Evolutionary conservation across 1,140 invertebrate genomes (phyloP), one percentile per base, ranked within the genome.

Genomic region (Neodiprion lecontei): DNA sequence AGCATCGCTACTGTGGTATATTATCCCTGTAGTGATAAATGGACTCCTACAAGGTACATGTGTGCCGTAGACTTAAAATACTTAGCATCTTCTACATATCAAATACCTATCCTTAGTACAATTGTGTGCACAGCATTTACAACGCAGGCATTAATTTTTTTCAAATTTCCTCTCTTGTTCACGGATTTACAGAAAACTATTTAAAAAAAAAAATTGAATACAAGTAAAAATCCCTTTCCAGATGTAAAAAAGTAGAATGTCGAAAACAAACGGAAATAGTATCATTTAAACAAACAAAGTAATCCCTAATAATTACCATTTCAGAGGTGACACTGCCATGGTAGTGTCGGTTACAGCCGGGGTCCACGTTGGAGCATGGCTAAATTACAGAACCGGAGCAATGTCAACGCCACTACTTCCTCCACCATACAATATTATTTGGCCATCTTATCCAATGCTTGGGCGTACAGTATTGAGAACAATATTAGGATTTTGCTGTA

Each of bases 251-350:
- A 40, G 5, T 40, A 5, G 28, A 40, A 40, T 40, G 28, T 40
- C 28, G 28, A 40, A 40, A 40, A 3, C 28, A 40, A 40, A 40
- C 28, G 28, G 28, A 5, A 40, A 40, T 3, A 40, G 5, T 40
- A 40, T 40, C 28, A 40, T 40, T 3, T 40, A 5, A 40, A 40
- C 28, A 40, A 40, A 40, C 10, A 47, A 48, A 72, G 11, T 50
- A 8, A 48, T 21, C 47, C 48, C 66, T 12, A 14, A 14, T 61
- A 3, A 40, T 40, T 61, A 61, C 9, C 78, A 80, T 91, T 90
- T 40, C 85, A 96, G 96, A 83, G 95, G 95, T 47, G 96, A 98
- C 85, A 96, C 96, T 1, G 92, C 95, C 9, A 93, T 96, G 88
- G 94, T 96, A 71, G 88, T 97, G 67, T 94, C 93, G 28, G 93